Evolutionary conservation across 2,797 vertebrate species (phyloP).

Genomic region (Novumbra hubbsi): DNA sequence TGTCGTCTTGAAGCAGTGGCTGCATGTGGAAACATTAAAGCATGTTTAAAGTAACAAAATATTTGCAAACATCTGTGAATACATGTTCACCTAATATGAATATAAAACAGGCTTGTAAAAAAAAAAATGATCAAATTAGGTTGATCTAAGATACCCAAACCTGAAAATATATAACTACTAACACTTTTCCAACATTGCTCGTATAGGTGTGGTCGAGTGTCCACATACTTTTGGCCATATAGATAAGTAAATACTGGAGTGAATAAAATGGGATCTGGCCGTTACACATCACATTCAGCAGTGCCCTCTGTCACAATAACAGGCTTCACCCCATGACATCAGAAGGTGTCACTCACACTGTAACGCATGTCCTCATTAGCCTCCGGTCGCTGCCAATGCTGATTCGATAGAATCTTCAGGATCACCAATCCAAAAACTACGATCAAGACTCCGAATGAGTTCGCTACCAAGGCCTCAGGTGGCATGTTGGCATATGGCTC

Average conservation of each 20-base stretch:
- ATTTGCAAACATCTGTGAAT: not conserved
- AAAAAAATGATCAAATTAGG: not conserved
- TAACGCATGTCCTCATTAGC: slow-evolving; percentile 52
- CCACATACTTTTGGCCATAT: too few species aligned
- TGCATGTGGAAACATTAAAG: slow-evolving; percentile 41
- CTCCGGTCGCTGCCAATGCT: slow-evolving; percentile 83
- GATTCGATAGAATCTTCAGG: slow-evolving; percentile 79
- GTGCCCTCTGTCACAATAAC: not conserved
- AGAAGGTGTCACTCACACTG: slow-evolving; percentile 57
- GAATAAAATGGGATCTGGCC: not conserved
- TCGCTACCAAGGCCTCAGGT: slow-evolving; percentile 81
- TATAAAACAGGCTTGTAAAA: not conserved
- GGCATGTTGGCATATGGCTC: slow-evolving; percentile 76
- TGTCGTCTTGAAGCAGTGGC: slow-evolving; percentile 69
- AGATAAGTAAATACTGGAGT: not conserved
- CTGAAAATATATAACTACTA: not conserved
- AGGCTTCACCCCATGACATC: not conserved
- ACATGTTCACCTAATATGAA: not conserved
- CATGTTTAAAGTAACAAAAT: too few species aligned
- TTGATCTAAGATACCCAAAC: not conserved
- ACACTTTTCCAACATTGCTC: not conserved
- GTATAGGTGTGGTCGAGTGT: too few species aligned
- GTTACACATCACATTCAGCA: not conserved
- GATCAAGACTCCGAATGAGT: slow-evolving; percentile 80
- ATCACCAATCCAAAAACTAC: slow-evolving; percentile 81